phyloP scores from a whole-genome alignment of 2,888 invertebrate genomes.

The Chrysolina haemoptera region DNA sequence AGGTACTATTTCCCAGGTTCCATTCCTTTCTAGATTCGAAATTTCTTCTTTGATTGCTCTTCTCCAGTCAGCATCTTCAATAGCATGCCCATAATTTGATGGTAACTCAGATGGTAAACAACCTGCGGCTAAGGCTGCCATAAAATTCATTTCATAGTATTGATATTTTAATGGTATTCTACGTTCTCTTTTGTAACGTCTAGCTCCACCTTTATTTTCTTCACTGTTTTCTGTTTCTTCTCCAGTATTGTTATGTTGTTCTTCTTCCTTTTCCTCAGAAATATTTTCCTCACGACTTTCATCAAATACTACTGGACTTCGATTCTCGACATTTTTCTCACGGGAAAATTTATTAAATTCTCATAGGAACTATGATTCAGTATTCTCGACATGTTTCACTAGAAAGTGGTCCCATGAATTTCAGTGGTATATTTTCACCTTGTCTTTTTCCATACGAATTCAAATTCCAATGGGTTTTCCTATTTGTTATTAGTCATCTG shows the following conservation, averaged over 20 bases:
- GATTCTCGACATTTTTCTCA: too few species aligned
- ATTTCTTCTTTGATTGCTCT: slow-evolving; percentile 18
- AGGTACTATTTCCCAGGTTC: slow-evolving; percentile 21
- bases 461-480: too few species aligned
- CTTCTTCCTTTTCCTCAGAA: background rate
- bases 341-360: too few species aligned
- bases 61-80: background rate
- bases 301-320: too few species aligned
- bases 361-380: too few species aligned
- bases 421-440: too few species aligned
- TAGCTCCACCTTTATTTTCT: background rate
- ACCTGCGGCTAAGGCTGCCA: slow-evolving; percentile 18
- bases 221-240: background rate
- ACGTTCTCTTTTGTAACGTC: background rate
- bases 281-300: background rate
- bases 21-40: background rate
- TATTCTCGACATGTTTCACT: too few species aligned
- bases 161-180: background rate
- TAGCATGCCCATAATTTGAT: background rate
- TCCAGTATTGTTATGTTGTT: background rate
- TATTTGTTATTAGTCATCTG: too few species aligned
- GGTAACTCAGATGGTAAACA: background rate
- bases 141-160: slow-evolving; percentile 21
- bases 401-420: too few species aligned
- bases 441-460: too few species aligned